Conservation (phyloP, 2,797 vertebrate genomes). For the Thalassophryne amazonica region DNA sequence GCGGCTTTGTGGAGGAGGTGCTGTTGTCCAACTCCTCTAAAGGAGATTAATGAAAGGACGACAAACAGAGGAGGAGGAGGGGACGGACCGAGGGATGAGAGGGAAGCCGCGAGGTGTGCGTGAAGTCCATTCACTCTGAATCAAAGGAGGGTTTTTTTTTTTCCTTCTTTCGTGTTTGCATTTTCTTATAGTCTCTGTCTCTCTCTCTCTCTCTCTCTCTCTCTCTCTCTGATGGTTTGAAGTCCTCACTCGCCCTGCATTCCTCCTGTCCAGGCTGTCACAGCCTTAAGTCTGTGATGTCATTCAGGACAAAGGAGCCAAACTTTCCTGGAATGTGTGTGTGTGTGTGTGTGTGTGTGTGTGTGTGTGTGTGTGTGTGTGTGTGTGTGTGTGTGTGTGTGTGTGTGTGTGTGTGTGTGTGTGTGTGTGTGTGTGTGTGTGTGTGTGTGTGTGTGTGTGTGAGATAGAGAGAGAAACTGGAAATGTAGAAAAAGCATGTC, state of each 20-base stretch:
- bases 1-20: background rate
- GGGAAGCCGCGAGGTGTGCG: conserved; percentile 36
- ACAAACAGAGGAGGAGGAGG: conserved; percentile 59
- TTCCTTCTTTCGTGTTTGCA: conserved; percentile 50
- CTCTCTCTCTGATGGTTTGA: conserved; percentile 38
- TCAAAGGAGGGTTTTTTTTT: conserved; percentile 69
- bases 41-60: conserved; percentile 71
- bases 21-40: conserved; percentile 63
- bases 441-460: conserved; percentile 25
- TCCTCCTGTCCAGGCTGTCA: conserved; percentile 70
- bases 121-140: conserved; percentile 79
- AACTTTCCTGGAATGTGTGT: conserved; percentile 67
- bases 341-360: conserved; percentile 27
- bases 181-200: conserved; percentile 34
- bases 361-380: background rate
- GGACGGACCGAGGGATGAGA: conserved; percentile 57
- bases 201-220: background rate
- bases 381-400: conserved; percentile 4
- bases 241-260: conserved; percentile 51
- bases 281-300: conserved; percentile 73
- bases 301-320: conserved; percentile 66
- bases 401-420: conserved; percentile 7
- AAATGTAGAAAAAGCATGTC: no score
- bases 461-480: conserved; percentile 28
- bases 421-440: conserved; percentile 25